Evolutionary conservation across 2,797 vertebrate genomes (phyloP).

Genomic region (Diglossa cyanea): DNA sequence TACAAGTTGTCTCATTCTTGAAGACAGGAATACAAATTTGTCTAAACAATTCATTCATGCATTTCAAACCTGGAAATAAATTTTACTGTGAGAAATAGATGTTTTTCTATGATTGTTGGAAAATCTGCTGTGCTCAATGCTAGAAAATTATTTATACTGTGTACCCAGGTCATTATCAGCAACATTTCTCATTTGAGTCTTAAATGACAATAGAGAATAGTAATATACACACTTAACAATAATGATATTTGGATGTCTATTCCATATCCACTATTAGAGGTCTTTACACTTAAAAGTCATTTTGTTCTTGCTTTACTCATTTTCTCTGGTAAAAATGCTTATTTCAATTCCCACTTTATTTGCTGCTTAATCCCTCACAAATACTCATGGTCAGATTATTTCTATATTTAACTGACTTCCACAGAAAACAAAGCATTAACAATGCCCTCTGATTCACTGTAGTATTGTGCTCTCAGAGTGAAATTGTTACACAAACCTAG

Average conservation of each 20-base stretch:
- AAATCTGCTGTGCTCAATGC: neutral
- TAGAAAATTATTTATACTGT: neutral
- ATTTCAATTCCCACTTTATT: neutral
- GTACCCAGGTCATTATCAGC: neutral
- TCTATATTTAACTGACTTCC: neutral
- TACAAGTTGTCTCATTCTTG: neutral
- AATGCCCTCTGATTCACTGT: neutral
- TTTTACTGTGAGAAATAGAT: neutral
- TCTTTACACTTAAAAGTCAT: neutral
- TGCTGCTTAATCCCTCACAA: neutral
- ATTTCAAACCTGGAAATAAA: neutral
- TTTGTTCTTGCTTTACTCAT: neutral
- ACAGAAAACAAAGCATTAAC: neutral
- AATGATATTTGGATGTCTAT: neutral
- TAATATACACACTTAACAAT: neutral
- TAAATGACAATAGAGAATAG: neutral
- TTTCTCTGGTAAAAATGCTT: neutral
- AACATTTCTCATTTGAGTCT: neutral
- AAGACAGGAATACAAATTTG: neutral
- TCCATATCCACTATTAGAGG: neutral
- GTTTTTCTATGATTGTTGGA: neutral
- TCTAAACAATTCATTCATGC: rapidly evolving
- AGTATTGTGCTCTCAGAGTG: neutral
- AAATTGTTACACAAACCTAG: neutral
- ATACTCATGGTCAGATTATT: neutral